Evolutionary conservation across 1,140 invertebrate species (phyloP), one percentile per base, ranked within the genome.

Genomic region (Homalodisca vitripennis): DNA sequence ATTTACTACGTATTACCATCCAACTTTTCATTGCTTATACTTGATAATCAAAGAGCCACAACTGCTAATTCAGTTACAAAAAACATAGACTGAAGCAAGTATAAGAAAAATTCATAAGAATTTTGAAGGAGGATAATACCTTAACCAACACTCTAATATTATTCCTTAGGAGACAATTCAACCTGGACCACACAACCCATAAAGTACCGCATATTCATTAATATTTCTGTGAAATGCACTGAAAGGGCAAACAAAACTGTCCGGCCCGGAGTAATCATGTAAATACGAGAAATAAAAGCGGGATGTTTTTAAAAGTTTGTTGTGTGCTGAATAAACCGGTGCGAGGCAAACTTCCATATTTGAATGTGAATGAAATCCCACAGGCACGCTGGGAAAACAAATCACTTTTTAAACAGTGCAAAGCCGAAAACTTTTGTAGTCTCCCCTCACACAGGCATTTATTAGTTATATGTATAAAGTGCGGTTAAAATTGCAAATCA

Each of bases 301-400:
- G 6, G 22, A 53, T 53, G 48, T 53, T 6, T 53, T 22, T 6
- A 22, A 53, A 53, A 41, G 34, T 6, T 41, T 41, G 34, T 6
- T 41, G 13, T 53, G 48, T 20, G 12, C 48, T 22, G 22, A 53
- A 53, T 53, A 24, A 53, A 53, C 12, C 6, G 48, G 20, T 20
- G 22, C 48, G 6, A 53, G 20, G 22, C 48, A 53, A 53, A 53
- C 48, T 53, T 53, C 22, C 48, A 53, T 53, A 22, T 53, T 53
- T 53, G 48, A 53, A 53, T 53, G 48, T 53, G 22, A 53, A 53
- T 53, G 48, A 53, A 41, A 53, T 53, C 48, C 48, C 48, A 53
- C 3, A n/a, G 48, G 48, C 3, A 24, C 22, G 48, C 6, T 24
- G 22, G 6, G 34, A 6, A 20, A 53, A 53, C 48, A 53, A 53